Percentiles rank a stretch among this genome's conserved stretches.
Conservation (phyloP, 1,140 invertebrate species). For the Gryon sp. region DNA sequence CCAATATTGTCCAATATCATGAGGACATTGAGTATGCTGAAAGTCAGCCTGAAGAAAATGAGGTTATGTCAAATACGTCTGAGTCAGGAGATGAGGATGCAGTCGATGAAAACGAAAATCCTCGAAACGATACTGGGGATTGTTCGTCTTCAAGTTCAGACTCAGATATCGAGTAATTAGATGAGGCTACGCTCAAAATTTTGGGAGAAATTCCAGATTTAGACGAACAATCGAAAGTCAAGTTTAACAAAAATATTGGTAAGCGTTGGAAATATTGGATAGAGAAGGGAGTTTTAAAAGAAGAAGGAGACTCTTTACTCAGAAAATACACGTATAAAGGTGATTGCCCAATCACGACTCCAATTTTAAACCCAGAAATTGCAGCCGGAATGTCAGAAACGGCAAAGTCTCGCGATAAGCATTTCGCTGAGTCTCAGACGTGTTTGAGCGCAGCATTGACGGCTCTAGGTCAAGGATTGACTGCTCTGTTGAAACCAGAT, state of each 20-base stretch:
- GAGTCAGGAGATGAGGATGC: background rate
- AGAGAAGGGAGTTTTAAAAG: conserved; percentile 5
- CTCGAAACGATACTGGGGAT: background rate
- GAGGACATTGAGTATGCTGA: background rate
- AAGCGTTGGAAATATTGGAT: conserved; percentile 10
- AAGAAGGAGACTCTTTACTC: background rate
- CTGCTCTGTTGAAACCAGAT: background rate
- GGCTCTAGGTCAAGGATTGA: conserved; percentile 8
- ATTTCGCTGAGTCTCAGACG: background rate
- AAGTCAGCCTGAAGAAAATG: background rate
- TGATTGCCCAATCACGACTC: background rate
- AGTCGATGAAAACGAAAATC: background rate
- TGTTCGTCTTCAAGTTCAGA: background rate
- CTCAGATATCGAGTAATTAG: background rate
- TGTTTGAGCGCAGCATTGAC: background rate
- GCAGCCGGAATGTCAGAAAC: background rate
- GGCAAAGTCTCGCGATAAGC: conserved; percentile 9
- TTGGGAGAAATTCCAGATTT: background rate
- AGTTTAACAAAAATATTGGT: conserved; percentile 15
- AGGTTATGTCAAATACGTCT: background rate
- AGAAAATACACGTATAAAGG: conserved; percentile 1
- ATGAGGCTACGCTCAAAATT: background rate
- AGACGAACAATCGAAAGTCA: background rate
- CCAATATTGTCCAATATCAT: background rate
- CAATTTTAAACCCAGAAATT: conserved; percentile 2